A percentile compares a stretch with the other conserved stretches of the same genome.
These are phyloP conservation scores for Tragelaphus scriptus DNA, from an alignment of 2,113 vertebrate species.

Conservation along the genomic window DNA sequence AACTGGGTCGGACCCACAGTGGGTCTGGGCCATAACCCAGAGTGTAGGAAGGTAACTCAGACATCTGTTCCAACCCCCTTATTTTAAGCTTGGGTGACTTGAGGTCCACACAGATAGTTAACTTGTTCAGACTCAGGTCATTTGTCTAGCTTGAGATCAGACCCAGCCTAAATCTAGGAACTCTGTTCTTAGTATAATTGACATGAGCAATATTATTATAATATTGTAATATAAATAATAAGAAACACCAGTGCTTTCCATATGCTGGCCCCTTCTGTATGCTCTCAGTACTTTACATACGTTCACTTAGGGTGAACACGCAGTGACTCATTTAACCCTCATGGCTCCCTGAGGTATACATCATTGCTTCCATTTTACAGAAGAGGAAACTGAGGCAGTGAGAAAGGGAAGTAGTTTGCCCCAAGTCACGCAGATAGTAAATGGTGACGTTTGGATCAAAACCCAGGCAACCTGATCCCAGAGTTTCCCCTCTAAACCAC, in stretches of 20 bases:
- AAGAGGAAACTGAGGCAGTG: background rate
- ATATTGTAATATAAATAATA: background rate
- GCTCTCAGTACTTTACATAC: background rate
- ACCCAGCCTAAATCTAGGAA: background rate
- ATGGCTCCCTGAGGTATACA: background rate
- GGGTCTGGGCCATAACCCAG: background rate
- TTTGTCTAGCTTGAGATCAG: background rate
- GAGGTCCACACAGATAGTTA: background rate
- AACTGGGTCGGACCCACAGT: background rate
- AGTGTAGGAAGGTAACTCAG: too few species aligned
- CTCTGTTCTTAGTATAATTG: background rate
- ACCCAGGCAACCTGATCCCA: background rate
- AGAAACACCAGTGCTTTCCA: background rate
- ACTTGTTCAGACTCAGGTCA: background rate
- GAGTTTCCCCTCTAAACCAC: background rate
- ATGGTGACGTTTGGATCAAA: background rate
- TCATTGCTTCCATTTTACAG: background rate
- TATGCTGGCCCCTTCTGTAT: background rate
- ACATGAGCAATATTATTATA: background rate
- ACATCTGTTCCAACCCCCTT: background rate
- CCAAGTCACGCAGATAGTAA: background rate
- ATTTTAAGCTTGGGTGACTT: background rate
- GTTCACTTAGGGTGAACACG: background rate
- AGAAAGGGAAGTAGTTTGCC: background rate
- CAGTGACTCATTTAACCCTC: background rate